A percentile compares a stretch with the other conserved stretches of the same genome.
Conservation (phyloP, 2,797 vertebrate species). For the Pygocentrus nattereri region DNA sequence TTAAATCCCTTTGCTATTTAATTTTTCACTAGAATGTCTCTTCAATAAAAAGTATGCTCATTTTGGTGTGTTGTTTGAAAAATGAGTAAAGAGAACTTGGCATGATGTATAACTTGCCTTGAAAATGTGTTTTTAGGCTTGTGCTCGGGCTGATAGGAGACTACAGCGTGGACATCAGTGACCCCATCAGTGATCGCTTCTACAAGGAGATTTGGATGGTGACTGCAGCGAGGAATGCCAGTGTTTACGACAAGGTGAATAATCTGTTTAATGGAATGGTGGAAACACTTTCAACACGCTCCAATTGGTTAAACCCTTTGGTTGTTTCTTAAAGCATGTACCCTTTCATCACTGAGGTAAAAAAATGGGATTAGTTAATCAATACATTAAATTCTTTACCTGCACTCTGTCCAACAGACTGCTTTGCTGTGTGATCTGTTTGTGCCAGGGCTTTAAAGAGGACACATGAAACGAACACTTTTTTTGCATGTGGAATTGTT, state of each 20-base stretch:
- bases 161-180: constrained; percentile 54
- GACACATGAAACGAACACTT: background rate
- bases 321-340: background rate
- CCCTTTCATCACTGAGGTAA: constrained; percentile 29
- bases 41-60: background rate
- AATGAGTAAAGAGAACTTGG: background rate
- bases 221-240: constrained; percentile 61
- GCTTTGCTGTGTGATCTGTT: background rate
- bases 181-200: constrained; percentile 63
- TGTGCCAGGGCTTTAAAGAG: background rate
- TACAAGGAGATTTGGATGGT: constrained; percentile 66
- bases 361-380: constrained; percentile 32
- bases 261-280: background rate
- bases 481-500: background rate
- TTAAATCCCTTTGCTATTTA: too few species aligned
- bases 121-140: constrained; percentile 42
- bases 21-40: too few species aligned
- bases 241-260: constrained; percentile 63
- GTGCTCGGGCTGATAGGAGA: constrained; percentile 59
- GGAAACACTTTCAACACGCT: background rate
- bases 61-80: background rate
- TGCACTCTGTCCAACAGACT: background rate
- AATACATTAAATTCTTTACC: constrained; percentile 7
- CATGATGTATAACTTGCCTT: background rate
- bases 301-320: background rate